Conservation (phyloP, 2,113 vertebrate species). For the Gulo gulo region DNA sequence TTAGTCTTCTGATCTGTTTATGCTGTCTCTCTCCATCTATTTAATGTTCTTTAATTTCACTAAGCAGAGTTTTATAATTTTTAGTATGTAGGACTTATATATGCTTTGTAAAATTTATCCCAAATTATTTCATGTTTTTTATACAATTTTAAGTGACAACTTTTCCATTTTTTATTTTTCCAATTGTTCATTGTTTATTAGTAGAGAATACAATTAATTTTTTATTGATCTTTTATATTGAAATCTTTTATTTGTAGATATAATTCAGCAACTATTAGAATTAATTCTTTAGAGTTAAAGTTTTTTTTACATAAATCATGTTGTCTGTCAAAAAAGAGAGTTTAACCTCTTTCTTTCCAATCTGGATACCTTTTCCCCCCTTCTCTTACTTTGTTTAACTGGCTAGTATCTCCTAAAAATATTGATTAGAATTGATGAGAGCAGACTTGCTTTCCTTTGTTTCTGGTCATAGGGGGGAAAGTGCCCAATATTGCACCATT, state of each 20-base stretch:
- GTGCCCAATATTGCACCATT: not conserved
- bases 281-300: not conserved
- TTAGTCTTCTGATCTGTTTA: not conserved
- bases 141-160: not conserved
- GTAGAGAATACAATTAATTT: not conserved
- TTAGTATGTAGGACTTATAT: not conserved
- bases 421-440: not conserved
- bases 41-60: not conserved
- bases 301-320: not conserved
- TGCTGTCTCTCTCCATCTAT: not conserved
- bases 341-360: not conserved
- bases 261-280: not conserved
- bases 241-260: not conserved
- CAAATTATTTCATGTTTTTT: not conserved
- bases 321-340: not conserved
- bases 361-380: not conserved
- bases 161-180: not conserved
- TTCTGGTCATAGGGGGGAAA: not conserved
- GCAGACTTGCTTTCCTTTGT: not conserved
- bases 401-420: not conserved
- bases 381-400: not conserved
- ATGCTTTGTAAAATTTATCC: not conserved
- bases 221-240: not conserved
- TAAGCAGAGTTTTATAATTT: not conserved
- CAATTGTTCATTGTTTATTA: not conserved